Conservation (phyloP, 1,140 invertebrate genomes). For the Vollenhovia emeryi region DNA sequence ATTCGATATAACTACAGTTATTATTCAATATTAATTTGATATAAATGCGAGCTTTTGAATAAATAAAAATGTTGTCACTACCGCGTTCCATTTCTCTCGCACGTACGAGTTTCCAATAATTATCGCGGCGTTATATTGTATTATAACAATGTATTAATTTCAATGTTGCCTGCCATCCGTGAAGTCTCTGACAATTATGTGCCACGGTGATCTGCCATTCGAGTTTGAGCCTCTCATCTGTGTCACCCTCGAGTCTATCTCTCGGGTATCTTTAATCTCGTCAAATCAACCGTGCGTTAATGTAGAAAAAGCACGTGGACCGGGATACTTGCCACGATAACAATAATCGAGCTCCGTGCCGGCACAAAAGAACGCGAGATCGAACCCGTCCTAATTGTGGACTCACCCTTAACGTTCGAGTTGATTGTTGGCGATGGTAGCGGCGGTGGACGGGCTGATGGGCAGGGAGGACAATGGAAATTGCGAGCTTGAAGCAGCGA, state of each 20-base stretch:
- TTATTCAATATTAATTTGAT: too few species aligned
- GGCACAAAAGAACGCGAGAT: slow-evolving; percentile 28
- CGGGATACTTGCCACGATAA: slow-evolving; percentile 30
- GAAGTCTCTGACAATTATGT: neutral
- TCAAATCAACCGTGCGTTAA: slow-evolving; percentile 25
- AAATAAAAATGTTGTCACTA: too few species aligned
- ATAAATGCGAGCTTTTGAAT: too few species aligned
- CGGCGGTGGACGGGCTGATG: neutral
- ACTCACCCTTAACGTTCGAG: slow-evolving; percentile 56
- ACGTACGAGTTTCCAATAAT: slow-evolving; percentile 10
- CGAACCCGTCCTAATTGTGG: slow-evolving; percentile 35
- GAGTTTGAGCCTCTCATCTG: neutral
- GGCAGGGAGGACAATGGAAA: slow-evolving; percentile 63
- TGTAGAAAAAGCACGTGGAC: slow-evolving; percentile 24
- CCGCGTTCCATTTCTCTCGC: neutral
- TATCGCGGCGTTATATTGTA: neutral
- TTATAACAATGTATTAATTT: neutral
- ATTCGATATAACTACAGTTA: too few species aligned
- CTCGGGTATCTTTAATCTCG: slow-evolving; percentile 16
- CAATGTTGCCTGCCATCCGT: neutral
- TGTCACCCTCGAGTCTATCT: neutral
- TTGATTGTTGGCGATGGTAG: slow-evolving; percentile 49
- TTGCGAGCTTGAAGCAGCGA: slow-evolving; percentile 61
- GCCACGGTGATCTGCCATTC: neutral
- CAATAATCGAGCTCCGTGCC: slow-evolving; percentile 6